Evolutionary conservation across 2,888 invertebrate genomes (phyloP).

Genomic region (Pyrrhosoma nymphula): DNA sequence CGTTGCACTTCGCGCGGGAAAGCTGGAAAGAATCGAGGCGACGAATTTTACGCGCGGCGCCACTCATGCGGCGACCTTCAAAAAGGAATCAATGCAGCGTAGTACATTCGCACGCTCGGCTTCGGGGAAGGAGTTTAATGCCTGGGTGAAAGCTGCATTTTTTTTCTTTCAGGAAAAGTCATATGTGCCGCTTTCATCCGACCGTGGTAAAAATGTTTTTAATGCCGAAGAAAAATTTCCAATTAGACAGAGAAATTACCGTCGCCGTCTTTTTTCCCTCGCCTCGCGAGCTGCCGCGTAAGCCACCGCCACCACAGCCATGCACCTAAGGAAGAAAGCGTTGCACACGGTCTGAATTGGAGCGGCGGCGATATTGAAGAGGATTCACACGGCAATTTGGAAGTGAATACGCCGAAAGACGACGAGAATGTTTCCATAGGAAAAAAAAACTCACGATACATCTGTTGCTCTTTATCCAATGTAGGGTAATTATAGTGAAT

Average conservation of each 20-base stretch:
- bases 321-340: not conserved
- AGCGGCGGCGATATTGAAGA: not conserved
- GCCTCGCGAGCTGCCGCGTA: not conserved
- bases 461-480: not conserved
- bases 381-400: not conserved
- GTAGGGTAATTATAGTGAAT: not conserved
- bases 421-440: not conserved
- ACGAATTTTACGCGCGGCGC: not conserved
- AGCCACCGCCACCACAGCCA: not conserved
- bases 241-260: not conserved
- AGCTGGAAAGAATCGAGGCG: not conserved
- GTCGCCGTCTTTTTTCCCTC: not conserved
- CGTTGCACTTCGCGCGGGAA: not conserved
- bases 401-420: not conserved
- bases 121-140: not conserved
- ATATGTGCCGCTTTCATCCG: not conserved
- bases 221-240: not conserved
- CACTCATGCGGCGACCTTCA: not conserved
- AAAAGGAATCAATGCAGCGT: not conserved
- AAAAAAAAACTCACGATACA: no score
- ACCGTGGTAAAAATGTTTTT: not conserved
- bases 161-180: not conserved
- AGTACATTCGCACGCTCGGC: not conserved
- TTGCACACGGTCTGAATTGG: not conserved
- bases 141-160: not conserved